These are phyloP conservation scores for Cerastoderma edule DNA, from an alignment of 2,888 invertebrate species.

Conservation along the genomic window DNA sequence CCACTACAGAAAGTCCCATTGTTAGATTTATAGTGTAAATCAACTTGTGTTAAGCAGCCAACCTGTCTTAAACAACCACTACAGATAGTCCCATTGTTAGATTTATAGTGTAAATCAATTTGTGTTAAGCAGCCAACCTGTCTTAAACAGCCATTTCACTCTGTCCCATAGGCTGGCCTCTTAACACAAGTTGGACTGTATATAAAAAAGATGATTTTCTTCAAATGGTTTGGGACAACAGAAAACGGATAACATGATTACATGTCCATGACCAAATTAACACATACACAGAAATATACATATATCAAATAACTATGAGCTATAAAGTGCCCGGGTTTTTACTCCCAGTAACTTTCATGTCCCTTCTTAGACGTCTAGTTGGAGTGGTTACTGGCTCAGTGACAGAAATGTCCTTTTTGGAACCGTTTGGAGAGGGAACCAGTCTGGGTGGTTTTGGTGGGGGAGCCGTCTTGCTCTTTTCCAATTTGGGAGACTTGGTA, in stretches of 20 bases:
- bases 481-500: slow-evolving; percentile 16
- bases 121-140: neutral
- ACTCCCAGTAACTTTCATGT: slow-evolving; percentile 4
- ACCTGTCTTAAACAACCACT: no score
- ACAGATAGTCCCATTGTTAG: no score
- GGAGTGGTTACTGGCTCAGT: neutral
- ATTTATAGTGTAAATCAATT: no score
- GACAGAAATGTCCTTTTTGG: neutral
- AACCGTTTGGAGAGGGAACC: slow-evolving; percentile 31
- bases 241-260: neutral
- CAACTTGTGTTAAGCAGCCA: no score
- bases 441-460: slow-evolving; percentile 65
- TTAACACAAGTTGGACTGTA: neutral
- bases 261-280: neutral
- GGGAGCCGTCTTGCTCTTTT: slow-evolving; percentile 25
- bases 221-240: neutral
- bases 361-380: neutral
- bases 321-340: slow-evolving; percentile 18
- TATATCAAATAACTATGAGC: neutral
- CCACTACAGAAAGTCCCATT: no score
- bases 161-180: neutral
- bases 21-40: no score
- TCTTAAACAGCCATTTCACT: neutral
- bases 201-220: neutral
- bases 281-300: neutral